Base-by-base conservation (phyloP, 2,888 invertebrate species). In the Apotomis turbidana region DNA sequence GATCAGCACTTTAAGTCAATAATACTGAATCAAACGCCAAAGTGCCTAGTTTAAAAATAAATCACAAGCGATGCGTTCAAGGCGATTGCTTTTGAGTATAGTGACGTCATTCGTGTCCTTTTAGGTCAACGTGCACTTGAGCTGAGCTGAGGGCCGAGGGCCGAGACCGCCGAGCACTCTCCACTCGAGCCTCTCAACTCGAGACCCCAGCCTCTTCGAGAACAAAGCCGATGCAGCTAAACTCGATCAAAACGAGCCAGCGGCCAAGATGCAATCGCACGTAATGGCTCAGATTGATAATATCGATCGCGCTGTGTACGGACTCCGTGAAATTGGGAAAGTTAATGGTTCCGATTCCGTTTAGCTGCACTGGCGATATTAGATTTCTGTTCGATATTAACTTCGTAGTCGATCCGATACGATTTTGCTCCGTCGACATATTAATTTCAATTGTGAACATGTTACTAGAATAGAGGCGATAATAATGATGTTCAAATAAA, bases 81-180 rank as follows among this genome's bases (percentile, higher is more conserved):
- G 66, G 55, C 55, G 46, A 67, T 67, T 57, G 58, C 72, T 68
- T 62, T 72, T 54, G 63, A 68, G 36, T 38, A 10, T 57, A 73
- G 75, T 82, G 84, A 86, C 84, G 82, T 85, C 83, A 83, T 78
- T 76, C 61, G 74, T 78, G 81, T 81, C 81, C 82, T 86, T 81
- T 80, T 80, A 84, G 84, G 82, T 84, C 83, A 84, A 84, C 78
- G 79, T 82, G 84, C 82, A 85, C 86, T 87, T 74, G 80, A 83
- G 79, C 75, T 78, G 76, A 77, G 77, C 78, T 77, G 72, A 77
- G 77, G 73, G 78, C 78, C 74, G 78, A 83, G 83, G 74, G 82
- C 76, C 79, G 74, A 79, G 60, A 60, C 59, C 61, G 61, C 58
- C 41, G 70, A 70, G 70, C 49, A 38, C 70, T 55, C 69, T 69